phyloP scores from a whole-genome alignment of 2,113 vertebrate genomes.

The Syngnathoides biaculeatus region DNA sequence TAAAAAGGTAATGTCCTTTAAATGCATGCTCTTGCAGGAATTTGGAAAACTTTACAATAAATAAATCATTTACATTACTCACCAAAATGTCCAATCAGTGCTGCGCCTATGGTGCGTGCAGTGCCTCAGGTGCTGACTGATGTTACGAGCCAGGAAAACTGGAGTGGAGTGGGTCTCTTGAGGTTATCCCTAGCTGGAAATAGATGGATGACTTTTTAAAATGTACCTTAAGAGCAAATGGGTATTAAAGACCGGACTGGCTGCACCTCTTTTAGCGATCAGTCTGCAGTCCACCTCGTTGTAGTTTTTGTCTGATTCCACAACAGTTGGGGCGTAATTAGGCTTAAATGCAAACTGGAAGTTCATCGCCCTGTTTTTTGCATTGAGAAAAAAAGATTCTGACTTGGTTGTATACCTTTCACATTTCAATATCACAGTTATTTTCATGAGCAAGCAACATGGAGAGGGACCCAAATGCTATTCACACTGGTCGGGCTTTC shows the following conservation, averaged over 20 bases:
- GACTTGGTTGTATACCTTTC: too few species aligned
- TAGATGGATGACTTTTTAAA: conserved; percentile 7
- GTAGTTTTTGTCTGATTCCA: conserved; percentile 80
- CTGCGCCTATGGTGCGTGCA: conserved; percentile 83
- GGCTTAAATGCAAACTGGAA: too few species aligned
- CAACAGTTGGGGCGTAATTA: too few species aligned
- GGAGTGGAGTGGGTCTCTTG: conserved; percentile 83
- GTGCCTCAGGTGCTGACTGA: conserved; percentile 84
- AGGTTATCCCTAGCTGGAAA: conserved; percentile 84
- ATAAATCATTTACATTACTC: conserved; percentile 12
- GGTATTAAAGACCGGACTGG: conserved; percentile 1
- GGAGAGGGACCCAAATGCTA: too few species aligned
- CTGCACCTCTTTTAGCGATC: conserved; percentile 90
- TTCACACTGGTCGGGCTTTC: too few species aligned
- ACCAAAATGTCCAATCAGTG: conserved; percentile 84
- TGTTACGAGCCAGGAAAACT: conserved; percentile 82
- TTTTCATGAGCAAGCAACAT: too few species aligned
- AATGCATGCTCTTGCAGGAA: neutral
- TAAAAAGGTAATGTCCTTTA: neutral
- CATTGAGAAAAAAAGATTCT: too few species aligned
- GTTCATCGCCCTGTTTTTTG: too few species aligned
- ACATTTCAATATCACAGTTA: too few species aligned
- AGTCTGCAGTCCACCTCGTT: conserved; percentile 92
- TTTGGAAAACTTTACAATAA: neutral
- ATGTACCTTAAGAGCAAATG: conserved; percentile 15